Conservation (phyloP, 2,113 vertebrate genomes). For the Paedocypris sp. region DNA sequence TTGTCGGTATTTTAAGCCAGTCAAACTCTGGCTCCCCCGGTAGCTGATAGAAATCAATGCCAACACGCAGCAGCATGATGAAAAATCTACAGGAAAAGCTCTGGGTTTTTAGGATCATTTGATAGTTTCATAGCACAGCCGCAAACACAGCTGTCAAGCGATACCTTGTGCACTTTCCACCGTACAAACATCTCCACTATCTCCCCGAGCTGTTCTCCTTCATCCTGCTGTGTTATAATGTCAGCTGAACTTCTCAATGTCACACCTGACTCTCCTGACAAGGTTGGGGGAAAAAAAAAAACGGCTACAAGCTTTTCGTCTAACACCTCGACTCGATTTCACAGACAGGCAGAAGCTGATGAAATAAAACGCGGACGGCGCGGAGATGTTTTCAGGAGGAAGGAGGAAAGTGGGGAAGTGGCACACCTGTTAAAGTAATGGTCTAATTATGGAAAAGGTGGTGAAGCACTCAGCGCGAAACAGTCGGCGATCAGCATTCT, state of each 20-base stretch:
- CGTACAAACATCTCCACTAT: conserved; percentile 6
- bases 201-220: conserved; percentile 10
- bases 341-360: conserved; percentile 39
- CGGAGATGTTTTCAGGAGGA: conserved; percentile 28
- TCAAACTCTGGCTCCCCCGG: no score
- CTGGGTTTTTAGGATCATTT: background rate
- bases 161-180: background rate
- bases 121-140: background rate
- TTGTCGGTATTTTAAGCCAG: background rate
- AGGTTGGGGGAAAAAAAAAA: conserved; percentile 9
- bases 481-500: conserved; percentile 55
- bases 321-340: conserved; percentile 32
- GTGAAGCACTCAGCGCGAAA: conserved; percentile 49
- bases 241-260: conserved; percentile 29
- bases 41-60: no score
- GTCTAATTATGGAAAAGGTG: conserved; percentile 66
- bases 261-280: conserved; percentile 22
- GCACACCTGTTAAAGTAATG: conserved; percentile 60
- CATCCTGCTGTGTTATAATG: conserved; percentile 15
- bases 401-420: conserved; percentile 40
- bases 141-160: conserved; percentile 12
- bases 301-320: conserved; percentile 10
- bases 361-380: conserved; percentile 47
- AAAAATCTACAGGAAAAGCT: background rate
- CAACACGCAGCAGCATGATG: background rate